Base-by-base conservation (phyloP, 2,797 vertebrate species). In the Neopelma chrysocephalum region DNA sequence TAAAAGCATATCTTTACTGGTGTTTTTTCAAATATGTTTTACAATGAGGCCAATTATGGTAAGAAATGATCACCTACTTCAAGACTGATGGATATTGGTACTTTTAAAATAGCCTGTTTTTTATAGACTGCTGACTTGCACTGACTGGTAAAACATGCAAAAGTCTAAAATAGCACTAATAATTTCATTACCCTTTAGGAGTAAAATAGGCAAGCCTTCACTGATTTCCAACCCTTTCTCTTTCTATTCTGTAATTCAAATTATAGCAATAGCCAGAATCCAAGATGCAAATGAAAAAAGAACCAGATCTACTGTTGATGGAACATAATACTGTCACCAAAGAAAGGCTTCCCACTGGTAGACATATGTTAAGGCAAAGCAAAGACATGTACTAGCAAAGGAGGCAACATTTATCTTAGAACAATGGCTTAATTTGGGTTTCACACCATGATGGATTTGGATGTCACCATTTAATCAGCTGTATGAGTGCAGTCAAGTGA, bases 331-430 rank as follows among this genome's bases (percentile, higher is more conserved):
- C 68, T 88, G 89, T 76, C 80, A 88, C 48, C 1, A 3, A 18
- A 85, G 62, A 90, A 90, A 92, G 80, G 27, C 68, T 47, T 76
- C 87, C 82, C 76, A 72, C 86, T 60, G 95, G 57, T 90, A 92
- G 71, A 90, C 71, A 95, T 93, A 95, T 72, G 80, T 72, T 86
- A 84, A 89, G 48, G 80, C 77, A 90, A 90, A 77, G 77, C 51
- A 73, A 83, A 90, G 85, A 84, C 61, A 68, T 42, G 89, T 66
- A 76, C 18, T 91, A 93, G 85, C 65, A 84, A 90, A 84, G 71
- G 21, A 89, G 60, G 58, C 47, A 84, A 82, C 42, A 82, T 91
- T 90, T 79, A 56, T 82, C 82, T 80, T 82, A 58, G 85, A 93
- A 93, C 34, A 90, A 80, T 31, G 38, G 66, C 60, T 95, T 87